These are phyloP conservation scores for Mormyrus iriodes DNA, from an alignment of 2,113 vertebrate genomes.

Conservation along the genomic window DNA sequence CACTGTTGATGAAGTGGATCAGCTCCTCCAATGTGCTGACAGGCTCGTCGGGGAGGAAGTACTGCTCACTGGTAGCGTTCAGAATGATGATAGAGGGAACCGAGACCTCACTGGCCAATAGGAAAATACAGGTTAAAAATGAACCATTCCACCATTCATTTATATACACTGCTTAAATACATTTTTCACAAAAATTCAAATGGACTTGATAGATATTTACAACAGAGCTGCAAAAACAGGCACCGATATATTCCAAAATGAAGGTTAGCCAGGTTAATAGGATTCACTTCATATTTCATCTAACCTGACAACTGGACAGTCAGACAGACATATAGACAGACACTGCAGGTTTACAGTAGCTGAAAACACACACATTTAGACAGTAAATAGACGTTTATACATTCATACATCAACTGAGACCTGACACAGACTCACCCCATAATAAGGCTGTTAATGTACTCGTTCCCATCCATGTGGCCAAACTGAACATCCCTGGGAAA, in stretches of 20 bases:
- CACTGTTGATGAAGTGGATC: conserved; percentile 81
- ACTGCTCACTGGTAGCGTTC: conserved; percentile 96
- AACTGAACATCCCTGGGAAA: conserved; percentile 81
- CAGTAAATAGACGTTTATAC: not conserved
- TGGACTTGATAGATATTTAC: not conserved
- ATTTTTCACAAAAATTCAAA: not conserved
- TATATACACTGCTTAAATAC: not conserved
- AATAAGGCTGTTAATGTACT: conserved; percentile 94
- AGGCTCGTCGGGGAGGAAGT: conserved; percentile 77
- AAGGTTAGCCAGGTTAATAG: not conserved
- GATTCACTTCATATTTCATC: not conserved
- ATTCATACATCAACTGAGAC: not conserved
- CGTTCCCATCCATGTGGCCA: conserved; percentile 94
- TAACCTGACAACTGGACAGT: not conserved
- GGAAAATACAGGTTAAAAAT: not conserved
- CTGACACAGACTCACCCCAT: conserved; percentile 83
- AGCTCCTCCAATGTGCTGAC: conserved; percentile 77
- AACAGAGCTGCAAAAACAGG: not conserved
- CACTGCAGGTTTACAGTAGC: not conserved
- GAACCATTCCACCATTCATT: not conserved
- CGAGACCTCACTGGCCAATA: conserved; percentile 72
- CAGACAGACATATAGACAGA: not conserved
- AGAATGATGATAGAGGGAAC: conserved; percentile 86
- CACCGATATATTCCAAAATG: not conserved
- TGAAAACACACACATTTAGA: not conserved